These are phyloP conservation scores for Aphidoletes aphidimyza DNA, from an alignment of 2,888 invertebrate species.

Conservation along the genomic window DNA sequence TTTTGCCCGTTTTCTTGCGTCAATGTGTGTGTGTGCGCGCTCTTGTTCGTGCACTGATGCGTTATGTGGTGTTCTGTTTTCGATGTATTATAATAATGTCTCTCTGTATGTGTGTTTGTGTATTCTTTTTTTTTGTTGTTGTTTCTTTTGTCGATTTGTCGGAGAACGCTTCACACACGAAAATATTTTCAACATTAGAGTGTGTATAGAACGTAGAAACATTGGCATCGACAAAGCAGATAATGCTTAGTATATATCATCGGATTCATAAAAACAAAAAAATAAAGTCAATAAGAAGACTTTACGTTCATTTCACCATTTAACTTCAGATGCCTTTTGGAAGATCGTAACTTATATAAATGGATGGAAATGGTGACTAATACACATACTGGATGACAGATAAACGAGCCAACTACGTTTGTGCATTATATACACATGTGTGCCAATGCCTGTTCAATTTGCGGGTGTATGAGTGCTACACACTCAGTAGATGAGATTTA, in stretches of 20 bases:
- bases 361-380: slow-evolving; percentile 17
- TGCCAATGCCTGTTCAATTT: too few species aligned
- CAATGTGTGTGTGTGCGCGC: background rate
- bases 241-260: slow-evolving; percentile 29
- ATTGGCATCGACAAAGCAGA: slow-evolving; percentile 15
- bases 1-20: slow-evolving; percentile 33
- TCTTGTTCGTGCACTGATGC: too few species aligned
- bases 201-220: background rate
- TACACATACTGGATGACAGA: slow-evolving; percentile 15
- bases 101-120: background rate
- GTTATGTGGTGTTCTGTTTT: too few species aligned
- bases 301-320: background rate
- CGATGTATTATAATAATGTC: too few species aligned
- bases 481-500: too few species aligned
- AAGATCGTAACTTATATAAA: slow-evolving; percentile 32
- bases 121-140: background rate
- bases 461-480: too few species aligned
- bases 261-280: slow-evolving; percentile 11
- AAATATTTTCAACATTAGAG: slow-evolving; percentile 17
- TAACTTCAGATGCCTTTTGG: slow-evolving; percentile 22
- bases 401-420: background rate
- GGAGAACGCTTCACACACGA: background rate
- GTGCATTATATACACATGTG: too few species aligned
- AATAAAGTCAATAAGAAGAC: slow-evolving; percentile 15
- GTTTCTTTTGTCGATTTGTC: too few species aligned